Conservation (phyloP, 2,888 invertebrate species). For the Myathropa florea region DNA sequence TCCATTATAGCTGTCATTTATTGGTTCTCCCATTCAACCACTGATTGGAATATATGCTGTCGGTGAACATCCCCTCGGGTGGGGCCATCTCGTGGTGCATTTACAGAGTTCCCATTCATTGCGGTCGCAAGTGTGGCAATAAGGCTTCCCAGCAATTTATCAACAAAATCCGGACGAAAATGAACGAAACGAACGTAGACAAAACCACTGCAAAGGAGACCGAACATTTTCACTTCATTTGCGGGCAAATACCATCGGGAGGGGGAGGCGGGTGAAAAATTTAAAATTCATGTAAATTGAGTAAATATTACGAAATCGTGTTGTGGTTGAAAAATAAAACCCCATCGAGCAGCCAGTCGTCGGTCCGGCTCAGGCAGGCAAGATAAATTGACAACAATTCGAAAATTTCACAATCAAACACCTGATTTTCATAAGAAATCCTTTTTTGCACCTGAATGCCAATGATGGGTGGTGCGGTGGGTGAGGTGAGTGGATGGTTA, state of each 20-base stretch:
- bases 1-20: conserved; percentile 65
- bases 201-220: neutral
- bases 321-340: conserved; percentile 19
- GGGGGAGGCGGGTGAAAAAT: conserved; percentile 12
- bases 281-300: conserved; percentile 55
- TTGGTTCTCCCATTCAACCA: conserved; percentile 54
- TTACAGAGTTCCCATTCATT: conserved; percentile 26
- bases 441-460: conserved; percentile 6
- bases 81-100: no score
- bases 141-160: conserved; percentile 29
- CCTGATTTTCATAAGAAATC: conserved; percentile 12
- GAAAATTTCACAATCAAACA: conserved; percentile 50
- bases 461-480: neutral
- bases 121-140: conserved; percentile 46
- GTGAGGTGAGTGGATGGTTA: neutral
- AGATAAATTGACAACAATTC: conserved; percentile 49
- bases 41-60: conserved; percentile 56
- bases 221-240: conserved; percentile 59
- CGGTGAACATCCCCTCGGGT: no score
- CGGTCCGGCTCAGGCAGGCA: neutral
- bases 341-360: neutral
- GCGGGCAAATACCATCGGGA: conserved; percentile 43
- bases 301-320: conserved; percentile 60
- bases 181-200: neutral
- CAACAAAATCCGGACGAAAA: neutral